phyloP scores from a whole-genome alignment of 2,797 vertebrate genomes.

The Steatocranus sp. region DNA sequence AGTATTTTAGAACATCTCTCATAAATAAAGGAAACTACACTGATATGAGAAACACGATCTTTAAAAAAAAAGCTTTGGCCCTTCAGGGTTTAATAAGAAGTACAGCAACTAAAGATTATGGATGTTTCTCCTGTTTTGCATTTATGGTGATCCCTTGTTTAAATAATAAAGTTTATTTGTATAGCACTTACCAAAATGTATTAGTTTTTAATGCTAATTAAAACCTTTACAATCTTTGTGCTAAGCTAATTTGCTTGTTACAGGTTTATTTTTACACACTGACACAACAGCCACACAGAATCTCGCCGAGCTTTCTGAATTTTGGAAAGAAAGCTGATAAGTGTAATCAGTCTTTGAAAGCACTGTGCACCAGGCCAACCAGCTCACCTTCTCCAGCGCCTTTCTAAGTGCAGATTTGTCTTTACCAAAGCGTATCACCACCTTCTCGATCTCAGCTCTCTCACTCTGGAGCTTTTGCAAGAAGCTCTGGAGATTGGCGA shows the following conservation, averaged over 20 bases:
- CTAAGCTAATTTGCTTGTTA: background rate
- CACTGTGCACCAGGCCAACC: background rate
- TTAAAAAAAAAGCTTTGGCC: background rate
- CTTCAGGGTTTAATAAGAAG: background rate
- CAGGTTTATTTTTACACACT: background rate
- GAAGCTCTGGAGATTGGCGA: slow-evolving; percentile 58
- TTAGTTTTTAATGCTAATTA: background rate
- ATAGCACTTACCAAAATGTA: background rate
- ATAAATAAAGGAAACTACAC: background rate
- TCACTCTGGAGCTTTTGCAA: slow-evolving; percentile 64
- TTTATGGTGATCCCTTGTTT: background rate
- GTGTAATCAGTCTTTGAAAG: background rate
- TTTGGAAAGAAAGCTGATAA: background rate
- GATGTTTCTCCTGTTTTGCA: background rate
- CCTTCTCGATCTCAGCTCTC: slow-evolving; percentile 66
- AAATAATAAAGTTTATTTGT: background rate
- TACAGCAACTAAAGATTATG: background rate
- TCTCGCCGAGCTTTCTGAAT: background rate
- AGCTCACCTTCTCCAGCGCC: slow-evolving; percentile 75
- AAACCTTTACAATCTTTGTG: background rate
- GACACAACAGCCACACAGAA: background rate
- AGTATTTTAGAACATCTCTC: background rate
- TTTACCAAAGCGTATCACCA: slow-evolving; percentile 62
- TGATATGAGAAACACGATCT: background rate
- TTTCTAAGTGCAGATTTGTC: slow-evolving; percentile 72